A percentile compares a stretch with the other conserved stretches of the same genome.
Conservation (phyloP, 2,113 vertebrate genomes). For the Lynx canadensis region DNA sequence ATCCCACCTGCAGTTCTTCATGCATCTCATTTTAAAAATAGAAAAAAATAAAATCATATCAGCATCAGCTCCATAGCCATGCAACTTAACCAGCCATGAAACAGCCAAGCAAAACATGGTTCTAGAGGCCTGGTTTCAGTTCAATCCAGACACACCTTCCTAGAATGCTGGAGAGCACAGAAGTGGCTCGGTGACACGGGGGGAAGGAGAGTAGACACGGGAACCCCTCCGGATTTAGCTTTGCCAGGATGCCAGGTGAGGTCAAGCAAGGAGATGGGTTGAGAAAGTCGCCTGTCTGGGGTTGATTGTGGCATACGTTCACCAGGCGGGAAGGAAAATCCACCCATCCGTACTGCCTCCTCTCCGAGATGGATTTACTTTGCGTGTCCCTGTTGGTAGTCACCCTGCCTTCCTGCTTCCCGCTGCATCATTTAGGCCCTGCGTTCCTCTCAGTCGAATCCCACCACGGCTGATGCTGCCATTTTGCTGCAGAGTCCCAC, state of each 20-base stretch:
- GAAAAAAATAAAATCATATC: background rate
- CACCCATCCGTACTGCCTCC: fast-evolving
- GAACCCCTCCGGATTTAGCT: too few species aligned
- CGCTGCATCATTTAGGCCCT: background rate
- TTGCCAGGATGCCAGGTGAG: background rate
- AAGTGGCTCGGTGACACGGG: background rate
- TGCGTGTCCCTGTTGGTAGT: too few species aligned
- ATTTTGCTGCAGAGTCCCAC: background rate
- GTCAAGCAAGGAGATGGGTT: background rate
- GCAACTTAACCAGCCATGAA: background rate
- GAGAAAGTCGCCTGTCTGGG: background rate
- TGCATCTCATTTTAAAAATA: background rate
- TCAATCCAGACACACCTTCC: background rate
- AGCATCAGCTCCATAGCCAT: too few species aligned
- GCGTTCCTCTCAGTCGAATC: background rate
- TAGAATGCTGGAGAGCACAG: background rate
- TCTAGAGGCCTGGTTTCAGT: background rate
- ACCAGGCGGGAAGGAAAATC: background rate
- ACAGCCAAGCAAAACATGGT: background rate
- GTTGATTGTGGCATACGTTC: background rate
- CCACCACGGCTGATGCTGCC: background rate
- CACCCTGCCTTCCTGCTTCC: background rate
- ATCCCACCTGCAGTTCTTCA: background rate
- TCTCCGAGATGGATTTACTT: background rate
- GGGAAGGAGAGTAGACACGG: background rate